Percentiles rank a stretch among this genome's conserved stretches.
phyloP scores from a whole-genome alignment of 2,797 vertebrate genomes.

The Phyllotis vaccarum region DNA sequence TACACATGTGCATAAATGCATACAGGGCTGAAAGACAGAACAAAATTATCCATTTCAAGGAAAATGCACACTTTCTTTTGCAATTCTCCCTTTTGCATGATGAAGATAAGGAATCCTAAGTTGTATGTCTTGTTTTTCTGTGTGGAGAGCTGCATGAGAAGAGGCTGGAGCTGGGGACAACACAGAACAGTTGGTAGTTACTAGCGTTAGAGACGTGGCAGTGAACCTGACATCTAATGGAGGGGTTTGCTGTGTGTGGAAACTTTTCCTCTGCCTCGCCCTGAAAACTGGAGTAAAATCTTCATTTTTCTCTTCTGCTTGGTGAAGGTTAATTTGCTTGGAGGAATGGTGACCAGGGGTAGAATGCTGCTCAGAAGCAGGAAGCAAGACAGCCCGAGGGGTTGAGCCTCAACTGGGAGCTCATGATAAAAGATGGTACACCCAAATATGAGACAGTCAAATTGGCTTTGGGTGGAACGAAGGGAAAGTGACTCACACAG shows the following conservation, averaged over 20 bases:
- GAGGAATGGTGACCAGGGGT: background rate
- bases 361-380: background rate
- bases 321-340: background rate
- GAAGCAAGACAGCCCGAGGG: background rate
- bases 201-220: background rate
- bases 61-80: background rate
- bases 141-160: background rate
- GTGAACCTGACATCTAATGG: background rate
- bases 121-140: background rate
- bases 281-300: slow-evolving; percentile 15
- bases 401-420: background rate
- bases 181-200: background rate
- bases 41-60: background rate
- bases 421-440: background rate
- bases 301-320: slow-evolving; percentile 32
- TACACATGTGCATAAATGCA: background rate
- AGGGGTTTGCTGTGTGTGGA: background rate
- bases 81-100: background rate
- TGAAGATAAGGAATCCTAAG: background rate
- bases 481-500: slow-evolving; percentile 41
- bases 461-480: background rate
- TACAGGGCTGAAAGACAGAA: background rate
- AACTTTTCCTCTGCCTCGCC: background rate
- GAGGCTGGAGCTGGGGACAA: background rate
- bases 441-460: background rate